Evolutionary conservation across 2,888 invertebrate genomes (phyloP), one percentile per base, ranked within the genome.

Genomic region (Bugula neritina): DNA sequence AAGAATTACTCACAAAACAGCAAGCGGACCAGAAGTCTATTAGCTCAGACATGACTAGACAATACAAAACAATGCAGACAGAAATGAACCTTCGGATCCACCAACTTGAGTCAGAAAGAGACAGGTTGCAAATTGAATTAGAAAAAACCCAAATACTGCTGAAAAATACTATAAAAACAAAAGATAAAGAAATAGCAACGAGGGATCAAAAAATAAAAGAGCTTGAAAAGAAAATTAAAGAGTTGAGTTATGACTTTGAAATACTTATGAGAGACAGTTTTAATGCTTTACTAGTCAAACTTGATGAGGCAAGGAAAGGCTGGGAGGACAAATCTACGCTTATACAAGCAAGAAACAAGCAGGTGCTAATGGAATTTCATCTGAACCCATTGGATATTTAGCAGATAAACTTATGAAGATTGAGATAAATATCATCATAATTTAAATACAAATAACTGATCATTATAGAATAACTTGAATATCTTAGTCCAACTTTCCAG

Each of bases 51-150:
- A 81, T 83, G 81, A 82, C 82, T 0, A 73, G 81, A 27, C 82
- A 82, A 76, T 83, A 83, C 75, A 82, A 82, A 74, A 82, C 81
- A 0, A 81, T 82, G 82, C 82, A 82, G 75, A 80, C 81, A 57
- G 82, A 82, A 71, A 79, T 82, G 78, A 77, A 77, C 10, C 75
- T 79, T 23, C 74, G 79, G 52, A 79, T 81, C n/a, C 80, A 80
- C 73, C 78, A 79, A 69, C 76, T 82, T 43, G 81, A 82, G 71
- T 76, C 78, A 17, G 82, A 83, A 63, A 75, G 82, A 21, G 74
- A 76, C 54, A 75, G 77, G 21, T 80, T 70, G 52, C 70, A 54
- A 54, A 31, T 57, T 10, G 72, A 79, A 29, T 73, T 81, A n/a
- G 77, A 78, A 72, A 74, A 76, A 55, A 78, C 78, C 1, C 74